These are phyloP conservation scores for Sturnira hondurensis DNA, from an alignment of 2,113 vertebrate species.

Conservation along the genomic window DNA sequence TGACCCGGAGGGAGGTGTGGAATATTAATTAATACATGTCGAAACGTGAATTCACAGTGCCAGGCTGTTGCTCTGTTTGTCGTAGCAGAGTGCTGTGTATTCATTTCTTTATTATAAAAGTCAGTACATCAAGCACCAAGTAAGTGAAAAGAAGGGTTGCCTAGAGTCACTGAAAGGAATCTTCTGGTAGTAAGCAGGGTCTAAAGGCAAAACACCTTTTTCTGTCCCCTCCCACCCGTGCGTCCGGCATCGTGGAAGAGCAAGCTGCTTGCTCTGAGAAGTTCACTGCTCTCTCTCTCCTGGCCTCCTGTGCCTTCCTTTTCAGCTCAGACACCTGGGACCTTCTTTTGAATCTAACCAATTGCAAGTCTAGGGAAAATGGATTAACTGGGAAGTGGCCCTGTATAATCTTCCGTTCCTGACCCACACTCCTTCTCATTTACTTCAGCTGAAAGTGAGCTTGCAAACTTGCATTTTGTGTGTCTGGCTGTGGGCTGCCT, in stretches of 20 bases:
- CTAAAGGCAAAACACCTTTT: not conserved
- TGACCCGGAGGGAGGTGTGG: constrained; percentile 39
- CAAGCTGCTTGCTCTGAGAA: not conserved
- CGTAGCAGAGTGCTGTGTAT: not conserved
- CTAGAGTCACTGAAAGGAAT: not conserved
- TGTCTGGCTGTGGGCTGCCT: not conserved
- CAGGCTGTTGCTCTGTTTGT: constrained; percentile 26
- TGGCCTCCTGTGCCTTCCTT: not conserved
- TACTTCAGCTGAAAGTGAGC: not conserved
- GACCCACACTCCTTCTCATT: not conserved
- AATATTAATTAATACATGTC: constrained; percentile 66
- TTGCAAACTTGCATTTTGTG: not conserved
- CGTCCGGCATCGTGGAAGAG: not conserved
- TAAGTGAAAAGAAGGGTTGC: not conserved
- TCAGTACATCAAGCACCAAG: not conserved
- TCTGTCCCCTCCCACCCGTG: not conserved
- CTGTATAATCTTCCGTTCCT: not conserved
- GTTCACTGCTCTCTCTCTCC: not conserved
- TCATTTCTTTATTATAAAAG: constrained; percentile 32
- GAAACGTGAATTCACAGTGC: constrained; percentile 53
- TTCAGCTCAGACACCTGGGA: not conserved
- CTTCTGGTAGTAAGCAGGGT: not conserved
- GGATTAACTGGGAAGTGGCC: not conserved
- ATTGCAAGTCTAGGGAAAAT: not conserved
- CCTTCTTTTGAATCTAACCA: not conserved